Evolutionary conservation across 1,140 invertebrate genomes (phyloP).

Genomic region (Acromyrmex heyeri): DNA sequence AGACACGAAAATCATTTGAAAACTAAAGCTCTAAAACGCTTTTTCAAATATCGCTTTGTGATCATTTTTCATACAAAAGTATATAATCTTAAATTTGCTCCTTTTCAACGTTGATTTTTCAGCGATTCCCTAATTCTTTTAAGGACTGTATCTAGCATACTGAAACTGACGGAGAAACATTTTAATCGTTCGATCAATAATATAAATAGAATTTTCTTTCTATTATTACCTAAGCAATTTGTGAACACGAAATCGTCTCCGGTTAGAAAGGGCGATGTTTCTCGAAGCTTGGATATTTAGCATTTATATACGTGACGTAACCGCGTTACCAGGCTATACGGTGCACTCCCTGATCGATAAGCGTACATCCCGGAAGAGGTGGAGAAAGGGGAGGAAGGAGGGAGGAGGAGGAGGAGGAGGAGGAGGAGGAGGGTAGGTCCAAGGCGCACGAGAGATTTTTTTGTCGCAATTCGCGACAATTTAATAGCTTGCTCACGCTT

Average conservation of each 20-base stretch:
- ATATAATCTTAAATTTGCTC: no score
- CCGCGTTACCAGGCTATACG: constrained; percentile 42
- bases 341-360: constrained; percentile 56
- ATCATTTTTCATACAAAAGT: no score
- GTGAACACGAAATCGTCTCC: neutral
- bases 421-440: neutral
- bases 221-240: neutral
- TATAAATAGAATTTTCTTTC: neutral
- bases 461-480: constrained; percentile 19
- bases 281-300: constrained; percentile 30
- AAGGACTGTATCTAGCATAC: neutral
- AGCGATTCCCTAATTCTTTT: no score
- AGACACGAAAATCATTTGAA: no score
- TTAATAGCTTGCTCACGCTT: constrained; percentile 5
- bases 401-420: neutral
- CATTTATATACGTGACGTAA: constrained; percentile 62
- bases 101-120: no score
- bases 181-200: constrained; percentile 4
- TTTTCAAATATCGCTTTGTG: no score
- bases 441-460: constrained; percentile 28
- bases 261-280: constrained; percentile 24
- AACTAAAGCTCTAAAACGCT: no score
- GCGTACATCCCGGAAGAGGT: constrained; percentile 35
- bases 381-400: neutral
- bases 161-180: neutral